These are phyloP conservation scores for Coendou prehensilis DNA, from an alignment of 2,797 vertebrate species.

Conservation along the genomic window DNA sequence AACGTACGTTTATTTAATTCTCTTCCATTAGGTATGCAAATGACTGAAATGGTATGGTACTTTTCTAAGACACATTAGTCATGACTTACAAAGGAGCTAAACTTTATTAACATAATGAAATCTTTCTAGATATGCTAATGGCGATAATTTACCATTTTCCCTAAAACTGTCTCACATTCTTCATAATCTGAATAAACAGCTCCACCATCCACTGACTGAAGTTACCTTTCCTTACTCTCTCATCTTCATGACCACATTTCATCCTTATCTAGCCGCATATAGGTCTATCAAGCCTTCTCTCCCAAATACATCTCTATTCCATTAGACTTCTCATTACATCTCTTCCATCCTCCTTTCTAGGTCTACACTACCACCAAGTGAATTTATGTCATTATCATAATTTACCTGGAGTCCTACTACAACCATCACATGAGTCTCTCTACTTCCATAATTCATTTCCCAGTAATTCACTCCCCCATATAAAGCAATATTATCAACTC, in stretches of 20 bases:
- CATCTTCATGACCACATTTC: not conserved
- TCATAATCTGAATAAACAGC: not conserved
- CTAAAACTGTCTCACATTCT: not conserved
- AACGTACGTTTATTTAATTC: not conserved
- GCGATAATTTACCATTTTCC: constrained; percentile 15
- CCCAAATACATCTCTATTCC: not conserved
- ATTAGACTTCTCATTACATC: not conserved
- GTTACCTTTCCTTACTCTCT: not conserved
- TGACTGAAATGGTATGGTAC: not conserved
- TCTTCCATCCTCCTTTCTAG: not conserved
- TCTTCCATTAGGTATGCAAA: not conserved
- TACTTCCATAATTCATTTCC: not conserved
- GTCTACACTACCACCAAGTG: not conserved
- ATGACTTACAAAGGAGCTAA: not conserved
- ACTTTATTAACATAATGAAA: not conserved
- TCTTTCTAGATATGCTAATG: not conserved
- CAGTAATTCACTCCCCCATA: not conserved
- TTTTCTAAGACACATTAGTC: constrained; percentile 36
- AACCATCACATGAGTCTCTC: not conserved
- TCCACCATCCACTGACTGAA: not conserved
- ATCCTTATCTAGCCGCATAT: not conserved
- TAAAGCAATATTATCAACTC: not conserved
- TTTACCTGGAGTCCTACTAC: not conserved
- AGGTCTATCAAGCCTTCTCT: not conserved
- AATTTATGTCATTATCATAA: not conserved